Percentiles rank a stretch among this genome's conserved stretches.
Conservation (phyloP, 2,113 vertebrate species). For the Actenoides hombroni region DNA sequence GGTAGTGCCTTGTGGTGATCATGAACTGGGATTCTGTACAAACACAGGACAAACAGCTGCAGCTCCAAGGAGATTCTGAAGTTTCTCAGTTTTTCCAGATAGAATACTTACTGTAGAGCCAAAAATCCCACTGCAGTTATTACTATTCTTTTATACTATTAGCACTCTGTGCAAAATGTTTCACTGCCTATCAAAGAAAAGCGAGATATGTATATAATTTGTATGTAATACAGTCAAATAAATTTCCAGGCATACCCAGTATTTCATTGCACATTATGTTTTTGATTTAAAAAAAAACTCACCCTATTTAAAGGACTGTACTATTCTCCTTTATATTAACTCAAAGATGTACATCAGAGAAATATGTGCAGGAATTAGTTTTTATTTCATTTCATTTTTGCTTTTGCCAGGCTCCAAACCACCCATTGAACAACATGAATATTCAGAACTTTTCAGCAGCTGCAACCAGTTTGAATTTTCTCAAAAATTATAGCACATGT, state of each 20-base stretch:
- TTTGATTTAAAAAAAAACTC: neutral
- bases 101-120: neutral
- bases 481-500: neutral
- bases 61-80: neutral
- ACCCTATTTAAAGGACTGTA: neutral
- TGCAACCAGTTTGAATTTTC: conserved; percentile 9
- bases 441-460: conserved; percentile 36
- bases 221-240: neutral
- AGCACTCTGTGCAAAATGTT: neutral
- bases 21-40: neutral
- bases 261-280: neutral
- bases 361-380: conserved; percentile 5
- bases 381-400: conserved; percentile 48
- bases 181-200: neutral
- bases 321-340: neutral
- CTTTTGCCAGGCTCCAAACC: conserved; percentile 22
- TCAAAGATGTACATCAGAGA: neutral
- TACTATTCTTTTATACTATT: neutral
- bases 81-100: neutral
- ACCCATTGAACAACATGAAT: conserved; percentile 44
- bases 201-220: neutral
- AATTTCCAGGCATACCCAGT: neutral
- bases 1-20: neutral
- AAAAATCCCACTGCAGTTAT: neutral
- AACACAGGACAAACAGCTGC: neutral